Evolutionary conservation across 2,888 invertebrate genomes (phyloP), one percentile per base, ranked within the genome.

Genomic region (Harpagoxenus sublaevis): DNA sequence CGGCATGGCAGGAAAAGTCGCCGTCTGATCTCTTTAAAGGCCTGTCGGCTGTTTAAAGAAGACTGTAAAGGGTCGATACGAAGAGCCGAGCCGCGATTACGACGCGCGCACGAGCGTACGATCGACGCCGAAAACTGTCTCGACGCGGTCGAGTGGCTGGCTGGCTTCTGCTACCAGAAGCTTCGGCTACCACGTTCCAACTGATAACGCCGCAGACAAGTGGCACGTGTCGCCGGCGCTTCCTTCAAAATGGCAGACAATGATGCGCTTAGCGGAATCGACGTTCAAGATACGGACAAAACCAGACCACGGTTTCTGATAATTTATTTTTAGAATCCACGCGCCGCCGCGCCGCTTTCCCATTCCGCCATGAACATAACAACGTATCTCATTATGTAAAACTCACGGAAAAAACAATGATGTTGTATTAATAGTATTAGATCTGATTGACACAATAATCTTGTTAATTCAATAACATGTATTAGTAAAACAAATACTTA

Each of bases 191-290:
- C 81, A 84, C 83, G 73, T 70, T 66, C 77, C 66, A 62, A 83
- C 83, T 88, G 91, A 92, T 91, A 92, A 89, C 89, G 83, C 85
- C 70, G 62, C 63, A 86, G 84, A 89, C 90, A 91, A 92, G 92
- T 91, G 93, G 93, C 93, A 92, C 93, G 93, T 90, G 93, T 91
- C 92, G 88, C 85, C 87, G 63, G 71, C 74, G 85, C 74, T 87
- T 85, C 84, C 87, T 81, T 60, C 84, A 57, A 79, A 48, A 78
- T 75, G 70, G 63, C 79, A 74, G 84, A 86, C 85, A 79, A 86
- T 84, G 73, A 84, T 83, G 78, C 87, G 77, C 82, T 82, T 77
- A 65, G 51, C 68, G 48, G 77, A 85, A 84, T 84, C 83, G 66
- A 55, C 77, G 62, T 84, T 83, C 35, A 83, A 77, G 77, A 84